Evolutionary conservation across 2,113 vertebrate species (phyloP).

Genomic region (Irena cyanogastra): DNA sequence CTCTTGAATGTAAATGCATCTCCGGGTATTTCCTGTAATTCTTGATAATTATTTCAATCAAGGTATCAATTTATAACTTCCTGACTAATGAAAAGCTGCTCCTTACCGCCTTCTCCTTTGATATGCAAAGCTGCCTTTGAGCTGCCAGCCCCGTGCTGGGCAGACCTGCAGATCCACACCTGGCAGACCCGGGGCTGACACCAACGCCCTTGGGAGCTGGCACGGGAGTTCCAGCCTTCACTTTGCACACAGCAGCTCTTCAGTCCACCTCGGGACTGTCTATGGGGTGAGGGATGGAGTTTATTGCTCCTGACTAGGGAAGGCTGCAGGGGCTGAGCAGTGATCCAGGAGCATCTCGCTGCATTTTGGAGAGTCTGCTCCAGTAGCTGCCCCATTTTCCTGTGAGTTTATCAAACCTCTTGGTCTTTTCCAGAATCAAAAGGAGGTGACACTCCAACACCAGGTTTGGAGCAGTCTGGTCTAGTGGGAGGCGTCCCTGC

Average conservation of each 20-base stretch:
- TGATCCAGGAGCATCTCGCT: accelerated
- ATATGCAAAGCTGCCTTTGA: constrained; percentile 37
- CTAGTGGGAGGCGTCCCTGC: neutral
- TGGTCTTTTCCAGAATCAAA: neutral
- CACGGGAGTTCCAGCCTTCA: accelerated
- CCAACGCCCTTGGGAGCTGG: neutral
- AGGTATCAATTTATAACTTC: constrained; percentile 49
- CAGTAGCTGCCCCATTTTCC: neutral
- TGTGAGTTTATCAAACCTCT: neutral
- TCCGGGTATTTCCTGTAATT: constrained; percentile 48
- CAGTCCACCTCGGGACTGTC: accelerated
- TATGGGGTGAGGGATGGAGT: accelerated
- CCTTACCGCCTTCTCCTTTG: neutral
- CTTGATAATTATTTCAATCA: constrained; percentile 62
- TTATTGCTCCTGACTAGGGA: neutral
- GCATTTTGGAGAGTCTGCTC: neutral
- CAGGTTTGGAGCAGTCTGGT: neutral
- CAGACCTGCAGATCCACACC: neutral
- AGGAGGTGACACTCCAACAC: neutral
- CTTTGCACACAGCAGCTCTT: accelerated
- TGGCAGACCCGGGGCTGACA: neutral
- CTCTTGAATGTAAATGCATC: constrained; percentile 25
- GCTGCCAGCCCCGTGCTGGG: constrained; percentile 35
- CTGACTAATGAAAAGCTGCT: constrained; percentile 47
- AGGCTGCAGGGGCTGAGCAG: neutral